phyloP scores from a whole-genome alignment of 2,797 vertebrate genomes.

The Netta rufina region DNA sequence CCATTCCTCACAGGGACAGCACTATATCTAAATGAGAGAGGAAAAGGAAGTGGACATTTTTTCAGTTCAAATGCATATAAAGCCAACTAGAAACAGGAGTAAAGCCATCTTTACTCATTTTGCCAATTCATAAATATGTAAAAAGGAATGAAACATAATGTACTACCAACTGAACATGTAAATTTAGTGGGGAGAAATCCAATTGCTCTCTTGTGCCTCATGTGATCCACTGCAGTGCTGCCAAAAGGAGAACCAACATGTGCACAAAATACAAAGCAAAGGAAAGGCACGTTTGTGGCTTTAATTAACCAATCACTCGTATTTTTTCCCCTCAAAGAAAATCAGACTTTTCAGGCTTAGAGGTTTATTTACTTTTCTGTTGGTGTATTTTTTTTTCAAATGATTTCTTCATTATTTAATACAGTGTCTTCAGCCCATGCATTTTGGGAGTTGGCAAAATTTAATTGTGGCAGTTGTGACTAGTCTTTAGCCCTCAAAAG shows the following conservation, averaged over 20 bases:
- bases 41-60: not conserved
- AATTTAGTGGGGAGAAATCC: not conserved
- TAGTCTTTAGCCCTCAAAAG: not conserved
- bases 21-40: not conserved
- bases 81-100: not conserved
- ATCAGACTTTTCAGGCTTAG: not conserved
- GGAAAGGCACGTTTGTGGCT: not conserved
- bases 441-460: not conserved
- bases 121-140: not conserved
- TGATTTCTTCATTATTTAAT: not conserved
- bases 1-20: not conserved
- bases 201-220: not conserved
- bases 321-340: not conserved
- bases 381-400: not conserved
- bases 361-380: not conserved
- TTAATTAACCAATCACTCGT: not conserved
- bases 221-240: not conserved
- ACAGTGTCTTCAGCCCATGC: not conserved
- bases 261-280: not conserved
- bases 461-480: not conserved
- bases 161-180: not conserved
- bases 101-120: not conserved
- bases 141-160: not conserved
- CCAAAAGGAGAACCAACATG: not conserved
- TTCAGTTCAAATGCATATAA: constrained; percentile 8